phyloP scores from a whole-genome alignment of 2,113 vertebrate species.

The Antechinus stuartii region DNA sequence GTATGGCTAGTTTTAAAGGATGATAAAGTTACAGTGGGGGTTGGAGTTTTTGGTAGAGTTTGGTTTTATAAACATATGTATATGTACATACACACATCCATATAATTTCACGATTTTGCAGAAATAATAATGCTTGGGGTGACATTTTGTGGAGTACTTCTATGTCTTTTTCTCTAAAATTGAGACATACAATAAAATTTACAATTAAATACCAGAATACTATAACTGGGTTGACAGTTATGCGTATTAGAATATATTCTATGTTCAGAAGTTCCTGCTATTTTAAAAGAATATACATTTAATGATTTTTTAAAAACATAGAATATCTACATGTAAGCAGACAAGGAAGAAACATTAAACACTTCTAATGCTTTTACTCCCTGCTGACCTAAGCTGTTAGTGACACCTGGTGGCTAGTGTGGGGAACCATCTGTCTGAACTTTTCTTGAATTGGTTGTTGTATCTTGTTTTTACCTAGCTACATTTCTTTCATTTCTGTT shows the following conservation, averaged over 20 bases:
- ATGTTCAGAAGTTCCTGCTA: background rate
- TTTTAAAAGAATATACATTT: background rate
- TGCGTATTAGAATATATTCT: background rate
- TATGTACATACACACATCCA: no score
- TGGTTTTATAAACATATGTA: background rate
- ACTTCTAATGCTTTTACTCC: background rate
- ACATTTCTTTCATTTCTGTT: background rate
- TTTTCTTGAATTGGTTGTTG: background rate
- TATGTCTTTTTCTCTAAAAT: background rate
- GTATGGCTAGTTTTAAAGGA: background rate
- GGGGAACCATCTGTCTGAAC: background rate
- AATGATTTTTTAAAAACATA: background rate
- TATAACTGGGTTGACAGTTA: background rate
- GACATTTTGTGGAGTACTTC: background rate
- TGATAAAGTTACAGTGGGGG: background rate
- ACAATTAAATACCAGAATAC: background rate
- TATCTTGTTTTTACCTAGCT: background rate
- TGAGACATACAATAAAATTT: background rate
- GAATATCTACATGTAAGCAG: background rate
- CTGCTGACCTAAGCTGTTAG: background rate
- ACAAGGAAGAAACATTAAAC: background rate
- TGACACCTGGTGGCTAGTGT: background rate
- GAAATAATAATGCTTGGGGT: background rate
- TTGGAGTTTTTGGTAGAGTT: background rate
- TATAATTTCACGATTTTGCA: background rate